Conservation (phyloP, 2,797 vertebrate genomes). For the Cyclopterus lumpus region DNA sequence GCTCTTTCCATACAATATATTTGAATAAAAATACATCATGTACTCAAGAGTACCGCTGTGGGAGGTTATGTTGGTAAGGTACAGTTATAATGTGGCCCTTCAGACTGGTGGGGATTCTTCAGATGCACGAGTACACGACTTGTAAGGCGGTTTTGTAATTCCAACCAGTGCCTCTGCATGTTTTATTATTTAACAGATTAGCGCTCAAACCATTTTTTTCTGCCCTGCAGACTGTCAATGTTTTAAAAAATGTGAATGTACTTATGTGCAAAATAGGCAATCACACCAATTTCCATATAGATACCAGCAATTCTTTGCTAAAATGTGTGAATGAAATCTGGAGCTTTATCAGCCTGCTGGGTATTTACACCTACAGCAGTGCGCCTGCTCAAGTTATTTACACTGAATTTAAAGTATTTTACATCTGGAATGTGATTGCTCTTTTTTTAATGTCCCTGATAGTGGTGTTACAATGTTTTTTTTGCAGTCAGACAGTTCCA, state of each 20-base stretch:
- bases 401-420: constrained; percentile 20
- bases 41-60: not conserved
- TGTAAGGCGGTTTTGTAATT: constrained; percentile 1
- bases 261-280: not conserved
- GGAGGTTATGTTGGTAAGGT: constrained; percentile 3
- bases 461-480: not conserved
- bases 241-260: not conserved
- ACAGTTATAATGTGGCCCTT: constrained; percentile 1
- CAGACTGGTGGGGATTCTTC: constrained; percentile 7
- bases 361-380: constrained; percentile 11
- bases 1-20: not conserved
- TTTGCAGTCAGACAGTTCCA: not conserved
- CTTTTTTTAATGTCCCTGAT: not conserved
- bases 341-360: constrained; percentile 27
- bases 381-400: constrained; percentile 14
- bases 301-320: constrained; percentile 11
- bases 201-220: constrained; percentile 8
- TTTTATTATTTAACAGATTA: constrained; percentile 38
- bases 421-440: not conserved
- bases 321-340: constrained; percentile 36
- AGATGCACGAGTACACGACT: not conserved
- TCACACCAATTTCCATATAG: not conserved
- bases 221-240: not conserved
- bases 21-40: constrained; percentile 10
- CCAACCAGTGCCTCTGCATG: constrained; percentile 4